Conservation (phyloP, 2,113 vertebrate genomes). For the Scalopus aquaticus region DNA sequence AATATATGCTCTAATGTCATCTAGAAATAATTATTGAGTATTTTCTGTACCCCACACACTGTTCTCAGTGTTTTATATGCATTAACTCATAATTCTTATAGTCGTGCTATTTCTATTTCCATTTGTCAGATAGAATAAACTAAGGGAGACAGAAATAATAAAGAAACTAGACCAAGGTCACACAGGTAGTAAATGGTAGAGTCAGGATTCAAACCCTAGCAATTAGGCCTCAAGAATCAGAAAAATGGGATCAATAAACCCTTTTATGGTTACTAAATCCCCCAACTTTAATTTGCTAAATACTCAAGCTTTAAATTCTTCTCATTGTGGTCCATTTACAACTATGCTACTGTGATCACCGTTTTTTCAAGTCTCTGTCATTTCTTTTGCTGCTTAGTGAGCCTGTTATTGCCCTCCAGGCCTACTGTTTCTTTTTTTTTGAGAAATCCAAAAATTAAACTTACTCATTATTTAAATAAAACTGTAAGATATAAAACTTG, state of each 20-base stretch:
- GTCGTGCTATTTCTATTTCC: background rate
- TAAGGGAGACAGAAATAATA: slow-evolving; percentile 2
- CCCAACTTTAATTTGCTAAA: background rate
- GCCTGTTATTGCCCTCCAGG: background rate
- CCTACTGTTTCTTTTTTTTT: background rate
- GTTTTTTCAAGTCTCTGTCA: background rate
- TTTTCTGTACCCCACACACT: background rate
- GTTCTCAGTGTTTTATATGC: slow-evolving; percentile 24
- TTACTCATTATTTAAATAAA: background rate
- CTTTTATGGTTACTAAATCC: background rate
- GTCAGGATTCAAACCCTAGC: background rate
- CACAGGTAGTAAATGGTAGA: background rate
- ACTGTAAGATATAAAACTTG: background rate
- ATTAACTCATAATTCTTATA: slow-evolving; percentile 37
- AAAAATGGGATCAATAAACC: background rate
- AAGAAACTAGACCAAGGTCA: slow-evolving; percentile 14
- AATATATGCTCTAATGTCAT: background rate
- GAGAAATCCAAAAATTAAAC: background rate
- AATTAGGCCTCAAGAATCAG: background rate
- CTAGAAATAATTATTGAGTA: slow-evolving; percentile 26
- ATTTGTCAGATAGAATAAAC: slow-evolving; percentile 29
- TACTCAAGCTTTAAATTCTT: background rate
- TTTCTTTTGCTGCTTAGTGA: background rate
- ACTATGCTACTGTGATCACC: background rate
- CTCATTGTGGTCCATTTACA: background rate